phyloP scores from a whole-genome alignment of 2,888 invertebrate genomes.

The Thereva unica region DNA sequence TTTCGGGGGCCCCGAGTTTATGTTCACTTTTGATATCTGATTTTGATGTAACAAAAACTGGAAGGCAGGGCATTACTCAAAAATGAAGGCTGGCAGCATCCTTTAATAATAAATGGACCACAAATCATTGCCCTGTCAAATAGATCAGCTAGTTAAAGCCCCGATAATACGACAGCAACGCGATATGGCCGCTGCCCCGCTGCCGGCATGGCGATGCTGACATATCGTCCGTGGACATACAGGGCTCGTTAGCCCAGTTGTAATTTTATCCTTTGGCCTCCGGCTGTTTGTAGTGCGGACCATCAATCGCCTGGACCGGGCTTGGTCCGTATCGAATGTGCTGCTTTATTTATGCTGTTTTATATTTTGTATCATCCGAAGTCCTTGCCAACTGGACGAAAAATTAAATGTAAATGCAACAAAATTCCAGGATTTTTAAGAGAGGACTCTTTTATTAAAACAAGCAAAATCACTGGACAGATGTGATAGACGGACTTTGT shows the following conservation, averaged over 20 bases:
- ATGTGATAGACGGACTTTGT: too few species aligned
- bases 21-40: too few species aligned
- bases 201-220: slow-evolving; percentile 11
- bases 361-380: too few species aligned
- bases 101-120: slow-evolving; percentile 32
- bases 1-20: neutral
- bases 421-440: too few species aligned
- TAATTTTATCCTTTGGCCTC: slow-evolving; percentile 20
- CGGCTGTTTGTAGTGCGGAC: neutral
- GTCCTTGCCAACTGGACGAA: too few species aligned
- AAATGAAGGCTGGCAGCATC: slow-evolving; percentile 14
- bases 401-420: too few species aligned
- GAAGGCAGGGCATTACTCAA: slow-evolving; percentile 29
- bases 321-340: too few species aligned
- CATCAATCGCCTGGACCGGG: too few species aligned
- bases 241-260: slow-evolving; percentile 18
- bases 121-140: slow-evolving; percentile 31
- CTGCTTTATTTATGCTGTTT: too few species aligned
- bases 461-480: too few species aligned
- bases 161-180: slow-evolving; percentile 21
- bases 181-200: neutral
- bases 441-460: too few species aligned
- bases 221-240: neutral
- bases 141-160: slow-evolving; percentile 32
- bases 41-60: slow-evolving; percentile 4